These are phyloP conservation scores for Alloscopus bannaensis DNA, from an alignment of 2,888 invertebrate species.

Conservation along the genomic window DNA sequence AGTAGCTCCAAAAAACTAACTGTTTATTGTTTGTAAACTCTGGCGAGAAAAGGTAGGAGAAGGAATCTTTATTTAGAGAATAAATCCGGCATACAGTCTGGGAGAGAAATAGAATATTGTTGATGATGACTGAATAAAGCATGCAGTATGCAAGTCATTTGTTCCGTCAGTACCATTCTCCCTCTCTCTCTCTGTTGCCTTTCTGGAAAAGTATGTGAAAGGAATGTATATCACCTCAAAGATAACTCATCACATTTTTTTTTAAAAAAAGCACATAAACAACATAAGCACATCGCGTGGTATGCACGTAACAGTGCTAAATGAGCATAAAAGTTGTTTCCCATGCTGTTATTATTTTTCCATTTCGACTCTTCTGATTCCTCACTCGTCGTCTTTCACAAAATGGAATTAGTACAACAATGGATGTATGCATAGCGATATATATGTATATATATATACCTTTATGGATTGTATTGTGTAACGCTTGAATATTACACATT, in stretches of 20 bases:
- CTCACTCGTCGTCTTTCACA: too few relatives aligned
- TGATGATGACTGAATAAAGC: neutral
- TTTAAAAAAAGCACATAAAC: neutral
- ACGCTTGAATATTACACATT: slow-evolving; percentile 1
- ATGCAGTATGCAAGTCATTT: neutral
- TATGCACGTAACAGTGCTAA: slow-evolving; percentile 4
- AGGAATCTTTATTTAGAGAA: neutral
- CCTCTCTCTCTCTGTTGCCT: neutral
- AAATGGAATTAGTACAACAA: too few relatives aligned
- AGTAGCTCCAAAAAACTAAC: too few relatives aligned
- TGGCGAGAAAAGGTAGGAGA: neutral
- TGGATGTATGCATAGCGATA: too few relatives aligned
- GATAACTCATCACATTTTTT: slow-evolving; percentile 12
- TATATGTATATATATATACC: too few relatives aligned
- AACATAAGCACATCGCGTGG: neutral
- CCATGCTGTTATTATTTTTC: slow-evolving; percentile 28
- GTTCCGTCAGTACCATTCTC: neutral
- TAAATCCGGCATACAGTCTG: neutral
- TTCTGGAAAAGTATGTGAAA: slow-evolving; percentile 14
- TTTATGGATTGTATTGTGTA: neutral
- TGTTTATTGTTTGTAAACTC: too few relatives aligned
- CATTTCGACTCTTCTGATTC: slow-evolving; percentile 15
- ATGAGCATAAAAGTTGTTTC: slow-evolving; percentile 29
- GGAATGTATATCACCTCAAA: slow-evolving; percentile 25
- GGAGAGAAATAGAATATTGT: neutral